A percentile compares a stretch with the other conserved stretches of the same genome.
phyloP scores from a whole-genome alignment of 2,888 invertebrate species.

The Sabatieria punctata region DNA sequence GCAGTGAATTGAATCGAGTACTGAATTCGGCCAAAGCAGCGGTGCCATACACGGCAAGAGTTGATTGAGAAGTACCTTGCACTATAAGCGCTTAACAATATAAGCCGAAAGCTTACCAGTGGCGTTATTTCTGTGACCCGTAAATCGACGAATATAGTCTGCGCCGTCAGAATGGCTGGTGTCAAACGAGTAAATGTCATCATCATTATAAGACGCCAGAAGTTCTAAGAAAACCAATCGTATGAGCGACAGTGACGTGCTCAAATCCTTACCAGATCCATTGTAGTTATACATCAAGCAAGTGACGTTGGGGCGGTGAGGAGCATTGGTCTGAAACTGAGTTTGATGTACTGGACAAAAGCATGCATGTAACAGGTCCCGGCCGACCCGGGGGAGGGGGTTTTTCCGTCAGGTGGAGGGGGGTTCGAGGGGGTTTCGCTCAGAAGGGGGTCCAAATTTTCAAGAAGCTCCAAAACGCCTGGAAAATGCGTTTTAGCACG shows the following conservation, averaged over 20 bases:
- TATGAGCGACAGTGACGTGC: background rate
- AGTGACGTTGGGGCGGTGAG: constrained; percentile 51
- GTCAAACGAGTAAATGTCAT: constrained; percentile 74
- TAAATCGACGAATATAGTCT: constrained; percentile 42
- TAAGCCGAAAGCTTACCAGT: constrained; percentile 34
- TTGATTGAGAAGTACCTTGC: background rate
- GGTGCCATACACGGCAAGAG: no score
- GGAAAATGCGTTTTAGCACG: no score
- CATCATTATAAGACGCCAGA: constrained; percentile 80
- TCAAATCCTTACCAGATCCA: constrained; percentile 44
- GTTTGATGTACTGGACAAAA: background rate
- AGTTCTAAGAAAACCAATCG: constrained; percentile 44
- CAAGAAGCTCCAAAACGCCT: no score
- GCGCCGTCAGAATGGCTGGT: constrained; percentile 41
- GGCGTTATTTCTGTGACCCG: constrained; percentile 46
- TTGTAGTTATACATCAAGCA: constrained; percentile 76
- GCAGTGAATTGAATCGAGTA: no score
- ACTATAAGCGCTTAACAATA: background rate
- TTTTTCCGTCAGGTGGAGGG: no score
- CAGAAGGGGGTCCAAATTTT: no score
- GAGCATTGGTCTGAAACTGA: constrained; percentile 27
- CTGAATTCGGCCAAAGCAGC: no score
- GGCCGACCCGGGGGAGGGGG: no score
- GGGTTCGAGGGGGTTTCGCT: no score
- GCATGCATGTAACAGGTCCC: background rate